phyloP scores from a whole-genome alignment of 1,140 invertebrate species.

The Ostrea edulis region DNA sequence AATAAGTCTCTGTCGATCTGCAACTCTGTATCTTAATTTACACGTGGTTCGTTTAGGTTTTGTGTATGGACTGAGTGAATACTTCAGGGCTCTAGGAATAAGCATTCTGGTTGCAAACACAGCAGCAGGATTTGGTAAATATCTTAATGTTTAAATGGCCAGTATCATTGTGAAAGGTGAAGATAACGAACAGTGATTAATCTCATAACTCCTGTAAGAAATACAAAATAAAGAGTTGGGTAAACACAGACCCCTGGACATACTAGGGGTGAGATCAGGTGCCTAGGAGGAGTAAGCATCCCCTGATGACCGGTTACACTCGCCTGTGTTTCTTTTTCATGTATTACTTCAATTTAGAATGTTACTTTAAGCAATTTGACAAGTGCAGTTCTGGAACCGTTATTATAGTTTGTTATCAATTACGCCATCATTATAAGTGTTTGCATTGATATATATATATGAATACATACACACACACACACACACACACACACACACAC shows the following conservation, averaged over 20 bases:
- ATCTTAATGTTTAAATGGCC: too few species aligned
- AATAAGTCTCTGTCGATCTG: not conserved
- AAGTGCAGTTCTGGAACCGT: not conserved
- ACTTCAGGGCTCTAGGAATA: not conserved
- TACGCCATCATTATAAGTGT: not conserved
- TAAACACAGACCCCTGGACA: too few species aligned
- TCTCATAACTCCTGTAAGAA: too few species aligned
- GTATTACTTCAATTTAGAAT: not conserved
- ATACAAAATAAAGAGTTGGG: too few species aligned
- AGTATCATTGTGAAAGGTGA: too few species aligned
- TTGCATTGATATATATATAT: not conserved
- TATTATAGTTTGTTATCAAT: not conserved
- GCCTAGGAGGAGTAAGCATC: too few species aligned
- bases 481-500: too few species aligned
- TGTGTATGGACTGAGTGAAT: not conserved
- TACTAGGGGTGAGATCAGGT: too few species aligned
- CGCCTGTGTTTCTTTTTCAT: too few species aligned
- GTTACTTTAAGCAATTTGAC: not conserved
- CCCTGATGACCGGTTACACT: too few species aligned
- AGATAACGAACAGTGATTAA: too few species aligned
- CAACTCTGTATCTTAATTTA: not conserved
- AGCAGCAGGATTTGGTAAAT: conserved; percentile 22
- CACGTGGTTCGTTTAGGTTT: not conserved
- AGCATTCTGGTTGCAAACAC: not conserved
- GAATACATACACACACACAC: too few species aligned